Base-by-base conservation (phyloP, 2,888 invertebrate genomes). In the Scaptomyza tumidula region DNA sequence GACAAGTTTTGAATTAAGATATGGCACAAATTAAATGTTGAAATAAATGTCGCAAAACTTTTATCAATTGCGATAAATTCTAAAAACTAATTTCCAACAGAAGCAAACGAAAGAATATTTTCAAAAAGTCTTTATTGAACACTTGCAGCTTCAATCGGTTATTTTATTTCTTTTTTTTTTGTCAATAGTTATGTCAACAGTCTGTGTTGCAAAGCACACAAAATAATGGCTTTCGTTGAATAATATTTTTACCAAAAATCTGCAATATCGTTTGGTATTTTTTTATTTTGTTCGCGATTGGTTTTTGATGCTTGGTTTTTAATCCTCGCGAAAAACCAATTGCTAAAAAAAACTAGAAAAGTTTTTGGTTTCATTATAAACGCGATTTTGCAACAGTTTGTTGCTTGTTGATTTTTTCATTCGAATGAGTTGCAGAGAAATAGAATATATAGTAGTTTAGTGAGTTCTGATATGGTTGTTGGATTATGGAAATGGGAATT, bases 1-100 rank as follows among this genome's bases (percentile, higher is more conserved):
- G 56, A 63, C 45, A 46, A 60, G 2, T 35, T 50, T 37, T 52
- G 39, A 59, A 62, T 52, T 45, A 44, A 52, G 43, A 62, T 55
- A 48, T 73, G 55, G 37, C 24, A 46, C 50, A 37, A 27, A 49
- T 50, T 27, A 11, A 39, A 39, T n/a, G 50, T 19, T 6, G 41
- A 10, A 10, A 3, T 16, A 41, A 41, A 41, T 41, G 16, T 41
- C 41, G 7, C 1, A 1, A 16, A 41, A 41, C 41, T 41, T 41
- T 41, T 16, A 16, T 16, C 41, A 41, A 39, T 7, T 9, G 7
- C 2, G 2, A 19, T 1, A 19, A 19, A 19, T 19, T 37, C 37
- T n/a, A n/a, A 37, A 37, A 33, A 37, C 1, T 16, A 1, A 10
- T 41, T 41, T 41, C 37, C 0, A 5, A 24, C 24, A 24, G 9